phyloP scores from a whole-genome alignment of 2,113 vertebrate genomes.

The Melanerpes formicivorus region DNA sequence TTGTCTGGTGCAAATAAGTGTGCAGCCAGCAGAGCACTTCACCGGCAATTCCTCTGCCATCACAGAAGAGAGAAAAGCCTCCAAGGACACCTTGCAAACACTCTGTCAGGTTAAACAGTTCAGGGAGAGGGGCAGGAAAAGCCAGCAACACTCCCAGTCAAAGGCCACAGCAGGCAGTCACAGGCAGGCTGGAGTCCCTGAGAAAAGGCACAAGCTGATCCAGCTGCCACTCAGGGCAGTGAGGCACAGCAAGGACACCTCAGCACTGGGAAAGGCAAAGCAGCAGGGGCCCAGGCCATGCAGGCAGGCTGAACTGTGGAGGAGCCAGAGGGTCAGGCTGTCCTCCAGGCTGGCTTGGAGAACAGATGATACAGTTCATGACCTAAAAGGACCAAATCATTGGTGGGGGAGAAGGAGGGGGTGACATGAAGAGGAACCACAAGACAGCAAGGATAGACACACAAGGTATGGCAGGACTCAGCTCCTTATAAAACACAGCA shows the following conservation, averaged over 20 bases:
- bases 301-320: neutral
- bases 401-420: neutral
- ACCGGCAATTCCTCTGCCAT: neutral
- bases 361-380: neutral
- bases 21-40: neutral
- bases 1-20: neutral
- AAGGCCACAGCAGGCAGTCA: neutral
- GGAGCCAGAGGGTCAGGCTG: neutral
- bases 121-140: neutral
- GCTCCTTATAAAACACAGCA: neutral
- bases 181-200: neutral
- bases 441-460: neutral
- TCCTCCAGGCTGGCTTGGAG: neutral
- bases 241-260: neutral
- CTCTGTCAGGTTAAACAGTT: neutral
- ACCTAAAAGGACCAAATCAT: neutral
- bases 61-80: neutral
- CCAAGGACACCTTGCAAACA: neutral
- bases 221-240: neutral
- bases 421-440: neutral
- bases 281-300: neutral
- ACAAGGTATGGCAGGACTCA: neutral
- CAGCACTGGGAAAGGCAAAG: neutral
- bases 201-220: constrained; percentile 30
- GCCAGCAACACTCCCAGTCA: accelerated